Base-by-base conservation (phyloP, 1,140 invertebrate species). In the Drosophila suzukii region DNA sequence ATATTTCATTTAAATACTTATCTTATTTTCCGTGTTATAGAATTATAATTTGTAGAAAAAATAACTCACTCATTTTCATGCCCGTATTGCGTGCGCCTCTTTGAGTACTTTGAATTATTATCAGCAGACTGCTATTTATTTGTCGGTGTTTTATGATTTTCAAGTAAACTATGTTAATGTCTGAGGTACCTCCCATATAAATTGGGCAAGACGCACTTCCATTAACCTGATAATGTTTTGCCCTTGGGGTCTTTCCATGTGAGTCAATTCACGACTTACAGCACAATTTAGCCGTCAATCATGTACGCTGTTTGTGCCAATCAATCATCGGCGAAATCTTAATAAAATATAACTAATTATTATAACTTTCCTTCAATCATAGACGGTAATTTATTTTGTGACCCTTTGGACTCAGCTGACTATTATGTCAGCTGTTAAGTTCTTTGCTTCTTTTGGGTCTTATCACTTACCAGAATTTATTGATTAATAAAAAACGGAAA, bases 401-500 rank as follows among this genome's bases (percentile, higher is more conserved):
- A 77, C 75, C 74, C 74, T 77, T 77, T 77, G 74, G 63, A 77
- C 74, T 61, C 43, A 4, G 24, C 30, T n/a, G 30, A 32, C 36
- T 71, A 53, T 71, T 70, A 68, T 77, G 62, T 75, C 72, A 75
- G 72, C 61, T 66, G 61, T 66, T 62, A 12, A 17, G 46, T 24
- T 46, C 15, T 57, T 75, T n/a, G 15, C 59, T 61, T 60, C 56
- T 62, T 77, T 51, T 49, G 67, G 60, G 17, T 62, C 75, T 56
- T 83, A 83, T 77, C 47, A 59, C 34, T 17, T 27, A 34, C 51
- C 44, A 67, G 47, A 38, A 72, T 83, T 89, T 88, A 88, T 89
- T 89, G 83, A 89, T 77, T 88, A 89, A 83, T 89, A 77, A 77
- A 77, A 46, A 51, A 59, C 50, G 41, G 34, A 60, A 62, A 62